Base-by-base conservation (phyloP, 2,113 vertebrate species). In the Toxostoma redivivum region DNA sequence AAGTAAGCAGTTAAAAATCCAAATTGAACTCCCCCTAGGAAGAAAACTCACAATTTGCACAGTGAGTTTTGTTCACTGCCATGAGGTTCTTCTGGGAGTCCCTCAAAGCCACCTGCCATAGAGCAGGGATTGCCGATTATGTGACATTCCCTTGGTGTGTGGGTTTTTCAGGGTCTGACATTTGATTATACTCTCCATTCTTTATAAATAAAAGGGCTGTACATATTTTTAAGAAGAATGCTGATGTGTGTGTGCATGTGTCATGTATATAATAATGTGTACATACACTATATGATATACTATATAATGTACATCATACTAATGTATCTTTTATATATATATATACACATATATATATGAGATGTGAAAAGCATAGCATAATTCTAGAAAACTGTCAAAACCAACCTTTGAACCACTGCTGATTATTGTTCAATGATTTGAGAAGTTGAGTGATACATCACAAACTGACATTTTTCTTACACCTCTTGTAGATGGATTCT, bases 81-180 rank as follows among this genome's bases (percentile, higher is more conserved):
- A 60, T 11, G 20, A 64, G 16, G 23, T 38, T 82, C 23, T 21
- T 76, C 44, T 69, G 57, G 14, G 16, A 80, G 80, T 8, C 53
- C 19, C 50, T 81, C 40, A 33, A 58, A 73, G n/a, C 33, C 45
- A 64, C 48, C 67, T 87, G 60, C 45, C 35, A 27, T 20, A 57
- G 42, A 84, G 37, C 13, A 84, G 45, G 15, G 50, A 28, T 65
- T 1, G 3, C 0, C 0, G 50, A 60, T 53, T 23, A 38, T 0
- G 0, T 2, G 6, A 18, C 12, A 33, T 51, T 76, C 27, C 38
- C 1, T 83, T 10, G 3, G 4, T n/a, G 37, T 10, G 18, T 53
- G 69, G 25, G 8, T 25, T 50, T 87, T 79, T 67, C 38, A 35
- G 33, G 18, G 15, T 79, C 48, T 83, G 50, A 31, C n/a, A 51